Conservation (phyloP, 2,888 invertebrate species). For the Scelioninae gen. 2 region DNA sequence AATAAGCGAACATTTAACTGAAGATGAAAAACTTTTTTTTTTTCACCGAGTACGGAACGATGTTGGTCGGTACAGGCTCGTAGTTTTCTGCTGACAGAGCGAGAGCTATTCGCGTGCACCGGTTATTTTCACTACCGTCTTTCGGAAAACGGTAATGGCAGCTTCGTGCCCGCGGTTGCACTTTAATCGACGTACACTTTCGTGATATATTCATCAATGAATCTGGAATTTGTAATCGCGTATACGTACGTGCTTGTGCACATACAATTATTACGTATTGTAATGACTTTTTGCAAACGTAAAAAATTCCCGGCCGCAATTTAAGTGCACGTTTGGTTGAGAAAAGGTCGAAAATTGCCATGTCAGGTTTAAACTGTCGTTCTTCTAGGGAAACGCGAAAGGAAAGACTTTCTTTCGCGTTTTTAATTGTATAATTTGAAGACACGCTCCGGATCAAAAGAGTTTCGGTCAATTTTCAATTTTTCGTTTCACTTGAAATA, state of each 20-base stretch:
- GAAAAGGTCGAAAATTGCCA: slow-evolving; percentile 41
- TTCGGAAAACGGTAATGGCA: slow-evolving; percentile 44
- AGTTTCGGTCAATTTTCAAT: too few relatives aligned
- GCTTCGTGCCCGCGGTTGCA: slow-evolving; percentile 37
- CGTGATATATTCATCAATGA: slow-evolving; percentile 42
- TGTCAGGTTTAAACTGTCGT: slow-evolving; percentile 10
- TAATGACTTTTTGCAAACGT: slow-evolving; percentile 43
- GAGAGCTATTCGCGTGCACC: slow-evolving; percentile 34
- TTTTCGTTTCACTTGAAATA: too few relatives aligned
- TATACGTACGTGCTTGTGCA: slow-evolving; percentile 30
- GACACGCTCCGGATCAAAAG: too few relatives aligned
- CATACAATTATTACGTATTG: slow-evolving; percentile 43
- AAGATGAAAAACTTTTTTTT: too few relatives aligned
- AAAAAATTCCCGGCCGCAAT: slow-evolving; percentile 34
- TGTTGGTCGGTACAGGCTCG: too few relatives aligned
- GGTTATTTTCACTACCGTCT: slow-evolving; percentile 45
- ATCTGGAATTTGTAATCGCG: slow-evolving; percentile 25
- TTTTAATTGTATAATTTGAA: background rate
- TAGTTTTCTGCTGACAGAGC: slow-evolving; percentile 25
- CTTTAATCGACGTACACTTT: slow-evolving; percentile 38
- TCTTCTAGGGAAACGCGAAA: slow-evolving; percentile 3
- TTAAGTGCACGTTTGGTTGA: slow-evolving; percentile 22
- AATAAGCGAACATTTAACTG: too few relatives aligned
- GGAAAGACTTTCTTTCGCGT: background rate
- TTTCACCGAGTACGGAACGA: too few relatives aligned